These are phyloP conservation scores for Hyposmocoma kahamanoa DNA, from an alignment of 1,140 invertebrate genomes.

Conservation along the genomic window DNA sequence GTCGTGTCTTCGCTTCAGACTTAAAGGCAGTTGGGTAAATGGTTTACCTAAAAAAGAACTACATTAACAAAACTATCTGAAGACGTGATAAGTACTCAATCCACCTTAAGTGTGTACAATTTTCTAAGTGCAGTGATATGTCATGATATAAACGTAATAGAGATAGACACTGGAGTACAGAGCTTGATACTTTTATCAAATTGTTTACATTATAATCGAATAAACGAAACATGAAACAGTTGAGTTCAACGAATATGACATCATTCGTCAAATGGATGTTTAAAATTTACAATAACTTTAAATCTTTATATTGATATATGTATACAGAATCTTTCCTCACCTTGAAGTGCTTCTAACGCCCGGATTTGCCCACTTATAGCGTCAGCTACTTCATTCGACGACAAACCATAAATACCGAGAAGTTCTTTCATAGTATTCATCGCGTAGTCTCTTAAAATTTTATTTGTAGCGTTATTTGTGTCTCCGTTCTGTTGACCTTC, in stretches of 20 bases:
- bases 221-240: not conserved
- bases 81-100: no score
- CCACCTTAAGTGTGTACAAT: no score
- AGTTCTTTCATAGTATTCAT: constrained; percentile 85
- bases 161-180: no score
- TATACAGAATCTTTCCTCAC: constrained; percentile 21
- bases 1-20: constrained; percentile 55
- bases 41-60: constrained; percentile 64
- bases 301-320: not conserved
- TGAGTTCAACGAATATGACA: no score
- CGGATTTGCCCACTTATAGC: constrained; percentile 74
- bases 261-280: no score
- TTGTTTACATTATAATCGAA: no score
- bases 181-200: no score
- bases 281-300: no score
- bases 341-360: constrained; percentile 70
- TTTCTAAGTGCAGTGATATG: no score
- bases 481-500: constrained; percentile 64
- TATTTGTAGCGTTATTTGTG: constrained; percentile 54
- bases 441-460: constrained; percentile 79
- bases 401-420: constrained; percentile 81
- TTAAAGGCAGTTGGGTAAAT: constrained; percentile 56
- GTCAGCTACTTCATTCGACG: constrained; percentile 76
- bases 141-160: no score
- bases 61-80: no score